Base-by-base conservation (phyloP, 1,140 invertebrate genomes). In the Drosophila willistoni region DNA sequence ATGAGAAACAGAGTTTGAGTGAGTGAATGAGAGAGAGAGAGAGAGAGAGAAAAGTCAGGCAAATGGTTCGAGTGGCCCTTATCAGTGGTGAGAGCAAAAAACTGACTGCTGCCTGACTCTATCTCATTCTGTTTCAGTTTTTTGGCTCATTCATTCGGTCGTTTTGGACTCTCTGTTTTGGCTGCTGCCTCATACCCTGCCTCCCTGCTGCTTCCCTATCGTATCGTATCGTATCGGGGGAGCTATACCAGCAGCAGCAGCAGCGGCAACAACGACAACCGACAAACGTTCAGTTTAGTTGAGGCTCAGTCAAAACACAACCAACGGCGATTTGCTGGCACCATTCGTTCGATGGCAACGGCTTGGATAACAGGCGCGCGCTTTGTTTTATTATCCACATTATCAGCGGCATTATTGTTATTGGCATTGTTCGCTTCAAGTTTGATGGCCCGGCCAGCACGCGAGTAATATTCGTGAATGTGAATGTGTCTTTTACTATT, bases 311-410 rank as follows among this genome's bases (percentile, higher is more conserved):
- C 90, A 91, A 91, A 91, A 91, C 80, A 91, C 90, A 85, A 91
- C 82, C 84, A 82, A 90, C 90, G 81, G 90, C 83, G 81, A 90
- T 90, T 91, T 90, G 80, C 81, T 91, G 90, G 90, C 85, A 79
- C 17, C 91, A 92, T 92, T 92, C 91, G 91, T 90, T 91, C 85
- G 82, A 91, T 80, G 90, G 87, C 91, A 91, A 87, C 91, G 90
- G 91, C 79, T 92, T 91, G 90, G 90, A 87, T 92, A 91, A 87
- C 84, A 92, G 91, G 91, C 91, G 91, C 91, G 91, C 90, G 90
- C 85, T 86, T 86, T 90, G 78, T 91, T 91, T 92, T 91, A 91
- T 91, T 91, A 89, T 91, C 81, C 86, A 92, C 81, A 90, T 91
- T 91, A 90, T 90, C 87, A 83, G 86, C 90, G 82, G 81, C 86